phyloP scores from a whole-genome alignment of 1,140 invertebrate species.

The Gonioctena quinquepunctata region DNA sequence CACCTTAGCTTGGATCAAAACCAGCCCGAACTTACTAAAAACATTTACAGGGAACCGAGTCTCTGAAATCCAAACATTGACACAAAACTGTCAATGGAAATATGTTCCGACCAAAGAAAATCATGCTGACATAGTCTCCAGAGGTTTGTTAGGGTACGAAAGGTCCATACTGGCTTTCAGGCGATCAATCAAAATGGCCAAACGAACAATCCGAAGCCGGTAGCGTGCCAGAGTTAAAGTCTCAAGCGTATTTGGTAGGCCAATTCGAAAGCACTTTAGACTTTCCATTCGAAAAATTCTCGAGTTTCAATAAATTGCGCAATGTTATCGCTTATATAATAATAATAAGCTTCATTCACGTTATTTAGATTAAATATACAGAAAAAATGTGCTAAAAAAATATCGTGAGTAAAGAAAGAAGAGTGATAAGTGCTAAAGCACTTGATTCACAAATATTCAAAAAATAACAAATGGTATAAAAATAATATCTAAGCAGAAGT shows the following conservation, averaged over 20 bases:
- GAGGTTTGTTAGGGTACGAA: too few relatives aligned
- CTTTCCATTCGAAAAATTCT: slow-evolving; percentile 12
- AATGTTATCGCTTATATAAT: background rate
- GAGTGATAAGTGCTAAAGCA: too few relatives aligned
- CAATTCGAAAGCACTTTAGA: slow-evolving; percentile 19
- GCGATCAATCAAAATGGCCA: background rate
- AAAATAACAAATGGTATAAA: too few relatives aligned
- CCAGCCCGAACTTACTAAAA: slow-evolving; percentile 32
- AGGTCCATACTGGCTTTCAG: background rate
- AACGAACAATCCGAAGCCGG: too few relatives aligned
- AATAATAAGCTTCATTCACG: too few relatives aligned
- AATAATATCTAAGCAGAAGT: too few relatives aligned
- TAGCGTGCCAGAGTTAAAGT: background rate
- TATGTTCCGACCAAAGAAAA: slow-evolving; percentile 51
- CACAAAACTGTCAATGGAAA: slow-evolving; percentile 39
- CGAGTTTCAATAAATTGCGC: background rate
- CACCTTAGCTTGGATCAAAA: slow-evolving; percentile 40
- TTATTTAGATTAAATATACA: too few relatives aligned
- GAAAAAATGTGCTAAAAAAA: too few relatives aligned
- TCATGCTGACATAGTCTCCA: slow-evolving; percentile 55
- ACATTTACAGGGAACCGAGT: slow-evolving; percentile 50
- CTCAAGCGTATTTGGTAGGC: background rate
- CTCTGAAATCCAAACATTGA: slow-evolving; percentile 47
- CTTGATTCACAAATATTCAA: too few relatives aligned
- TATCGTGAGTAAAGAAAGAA: too few relatives aligned